A percentile compares a stretch with the other conserved stretches of the same genome.
phyloP scores from a whole-genome alignment of 2,888 invertebrate genomes.

The Drosophila histrio region DNA sequence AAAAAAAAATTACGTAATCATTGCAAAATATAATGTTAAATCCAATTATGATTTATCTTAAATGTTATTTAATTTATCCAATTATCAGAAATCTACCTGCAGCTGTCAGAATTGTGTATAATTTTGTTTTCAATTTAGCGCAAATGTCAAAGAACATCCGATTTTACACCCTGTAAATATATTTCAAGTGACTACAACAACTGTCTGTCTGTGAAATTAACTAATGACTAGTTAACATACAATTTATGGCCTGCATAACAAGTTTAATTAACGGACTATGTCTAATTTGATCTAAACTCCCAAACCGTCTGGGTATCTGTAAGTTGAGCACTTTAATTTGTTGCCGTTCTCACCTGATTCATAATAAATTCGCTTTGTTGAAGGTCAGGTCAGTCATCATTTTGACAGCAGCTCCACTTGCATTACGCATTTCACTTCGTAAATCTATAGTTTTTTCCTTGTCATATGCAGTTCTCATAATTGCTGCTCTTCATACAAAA shows the following conservation, averaged over 20 bases:
- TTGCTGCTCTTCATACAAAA: background rate
- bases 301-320: background rate
- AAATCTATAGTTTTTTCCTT: conserved; percentile 6
- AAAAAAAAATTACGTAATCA: background rate
- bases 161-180: background rate
- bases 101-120: background rate
- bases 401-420: conserved; percentile 8
- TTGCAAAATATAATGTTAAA: background rate
- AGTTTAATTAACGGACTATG: too few relatives aligned
- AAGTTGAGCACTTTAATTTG: background rate
- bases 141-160: background rate
- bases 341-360: too few relatives aligned
- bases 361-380: conserved; percentile 1
- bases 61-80: background rate
- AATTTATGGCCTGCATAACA: too few relatives aligned
- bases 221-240: too few relatives aligned
- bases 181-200: background rate
- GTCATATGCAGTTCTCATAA: conserved; percentile 6
- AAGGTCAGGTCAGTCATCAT: conserved; percentile 8
- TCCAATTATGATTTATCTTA: background rate
- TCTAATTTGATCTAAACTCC: too few relatives aligned
- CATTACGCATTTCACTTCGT: background rate
- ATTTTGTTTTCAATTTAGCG: background rate
- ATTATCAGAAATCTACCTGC: background rate
- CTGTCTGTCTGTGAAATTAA: background rate